phyloP scores from a whole-genome alignment of 2,113 vertebrate species.

The Uria lomvia region DNA sequence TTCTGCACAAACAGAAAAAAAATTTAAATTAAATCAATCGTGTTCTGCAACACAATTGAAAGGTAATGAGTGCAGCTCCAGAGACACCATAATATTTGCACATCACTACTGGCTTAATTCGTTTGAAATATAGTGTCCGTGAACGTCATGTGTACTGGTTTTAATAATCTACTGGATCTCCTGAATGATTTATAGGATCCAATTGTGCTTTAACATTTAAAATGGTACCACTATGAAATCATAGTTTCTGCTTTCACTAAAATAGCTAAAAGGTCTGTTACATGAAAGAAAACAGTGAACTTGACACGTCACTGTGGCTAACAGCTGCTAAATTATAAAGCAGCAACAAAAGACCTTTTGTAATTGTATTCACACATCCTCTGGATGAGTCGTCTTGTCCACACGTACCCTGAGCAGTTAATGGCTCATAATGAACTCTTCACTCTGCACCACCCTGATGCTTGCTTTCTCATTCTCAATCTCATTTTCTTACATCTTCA shows the following conservation, averaged over 20 bases:
- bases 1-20: neutral
- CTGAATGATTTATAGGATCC: neutral
- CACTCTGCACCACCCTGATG: neutral
- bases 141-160: neutral
- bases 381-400: neutral
- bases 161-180: neutral
- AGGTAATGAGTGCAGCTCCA: neutral
- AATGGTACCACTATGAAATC: neutral
- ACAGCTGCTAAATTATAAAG: neutral
- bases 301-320: neutral
- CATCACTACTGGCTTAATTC: neutral
- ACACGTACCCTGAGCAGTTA: neutral
- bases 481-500: neutral
- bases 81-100: neutral
- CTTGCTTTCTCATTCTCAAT: neutral
- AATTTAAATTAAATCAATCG: neutral
- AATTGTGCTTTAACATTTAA: neutral
- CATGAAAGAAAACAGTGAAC: neutral
- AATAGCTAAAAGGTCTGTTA: neutral
- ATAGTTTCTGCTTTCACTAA: neutral
- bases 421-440: neutral
- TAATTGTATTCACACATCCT: neutral
- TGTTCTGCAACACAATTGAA: neutral
- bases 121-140: neutral
- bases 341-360: neutral